Percentiles rank a stretch among this genome's conserved stretches.
These are phyloP conservation scores for Echinometra lucunter DNA, from an alignment of 53 echinoderm and acorn worm genomes.

Conservation along the genomic window DNA sequence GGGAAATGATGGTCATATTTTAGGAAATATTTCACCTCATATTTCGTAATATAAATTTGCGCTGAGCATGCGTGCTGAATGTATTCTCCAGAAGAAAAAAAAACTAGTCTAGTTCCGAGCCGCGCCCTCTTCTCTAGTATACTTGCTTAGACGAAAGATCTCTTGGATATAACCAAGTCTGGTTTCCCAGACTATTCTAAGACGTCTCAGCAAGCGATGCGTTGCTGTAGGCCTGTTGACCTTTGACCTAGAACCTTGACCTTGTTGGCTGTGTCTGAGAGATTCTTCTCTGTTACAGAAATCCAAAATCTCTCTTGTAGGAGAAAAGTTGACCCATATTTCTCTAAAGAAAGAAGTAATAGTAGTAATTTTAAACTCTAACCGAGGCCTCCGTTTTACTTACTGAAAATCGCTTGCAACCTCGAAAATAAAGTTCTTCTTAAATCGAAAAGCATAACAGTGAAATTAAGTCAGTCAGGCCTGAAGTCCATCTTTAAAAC, in stretches of 20 bases:
- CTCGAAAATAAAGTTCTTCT: not conserved
- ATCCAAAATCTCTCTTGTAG: not conserved
- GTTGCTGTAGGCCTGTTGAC: constrained; percentile 50
- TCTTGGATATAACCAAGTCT: not conserved
- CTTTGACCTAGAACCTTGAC: constrained; percentile 64
- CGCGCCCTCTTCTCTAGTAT: too few relatives aligned
- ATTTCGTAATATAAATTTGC: too few relatives aligned
- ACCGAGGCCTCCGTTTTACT: not conserved
- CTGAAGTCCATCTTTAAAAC: not conserved
- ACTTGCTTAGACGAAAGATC: not conserved
- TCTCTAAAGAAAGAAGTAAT: not conserved
- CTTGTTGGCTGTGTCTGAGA: constrained; percentile 48
- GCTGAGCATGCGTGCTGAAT: too few relatives aligned
- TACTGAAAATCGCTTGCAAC: not conserved
- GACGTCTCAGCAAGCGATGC: constrained; percentile 58
- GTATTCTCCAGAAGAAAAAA: too few relatives aligned
- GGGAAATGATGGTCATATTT: too few relatives aligned
- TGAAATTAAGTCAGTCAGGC: not conserved
- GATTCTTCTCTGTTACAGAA: not conserved
- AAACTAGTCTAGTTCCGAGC: too few relatives aligned
- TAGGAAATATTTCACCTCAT: too few relatives aligned
- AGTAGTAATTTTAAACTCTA: not conserved
- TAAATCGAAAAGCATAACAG: not conserved
- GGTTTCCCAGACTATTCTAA: not conserved
- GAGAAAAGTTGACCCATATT: constrained; percentile 13